Evolutionary conservation across 1,140 invertebrate genomes (phyloP).

Genomic region (Penaeus indicus): DNA sequence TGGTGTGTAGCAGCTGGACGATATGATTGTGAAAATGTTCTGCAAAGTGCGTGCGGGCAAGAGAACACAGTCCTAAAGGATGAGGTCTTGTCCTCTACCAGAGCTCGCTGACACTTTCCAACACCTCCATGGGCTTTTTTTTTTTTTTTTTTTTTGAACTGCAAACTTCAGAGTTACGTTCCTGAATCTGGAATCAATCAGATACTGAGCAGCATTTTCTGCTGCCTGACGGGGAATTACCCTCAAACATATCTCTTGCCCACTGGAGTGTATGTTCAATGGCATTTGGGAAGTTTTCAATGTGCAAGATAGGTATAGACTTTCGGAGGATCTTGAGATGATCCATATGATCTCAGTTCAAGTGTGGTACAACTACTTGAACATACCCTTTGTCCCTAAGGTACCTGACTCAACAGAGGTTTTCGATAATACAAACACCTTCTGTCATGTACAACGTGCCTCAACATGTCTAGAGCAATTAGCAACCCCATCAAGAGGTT

Average conservation of each 20-base stretch:
- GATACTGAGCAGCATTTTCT: conserved; percentile 91
- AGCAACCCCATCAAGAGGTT: conserved; percentile 90
- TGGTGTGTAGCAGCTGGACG: conserved; percentile 95
- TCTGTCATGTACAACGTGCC: conserved; percentile 77
- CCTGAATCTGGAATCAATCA: conserved; percentile 79
- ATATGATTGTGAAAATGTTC: conserved; percentile 97
- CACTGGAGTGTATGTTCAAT: conserved; percentile 99
- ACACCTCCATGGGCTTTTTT: conserved; percentile 90
- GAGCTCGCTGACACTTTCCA: conserved; percentile 88
- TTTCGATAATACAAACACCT: conserved; percentile 98
- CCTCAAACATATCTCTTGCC: conserved; percentile 97
- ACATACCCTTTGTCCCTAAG: conserved; percentile 98
- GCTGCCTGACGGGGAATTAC: conserved; percentile 91
- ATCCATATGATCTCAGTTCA: conserved; percentile 98
- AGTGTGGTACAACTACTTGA: conserved; percentile 90
- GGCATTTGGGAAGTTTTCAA: conserved; percentile 99
- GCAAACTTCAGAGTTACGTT: conserved; percentile 87
- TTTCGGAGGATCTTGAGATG: conserved; percentile 98
- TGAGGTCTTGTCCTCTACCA: conserved; percentile 89
- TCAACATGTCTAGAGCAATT: conserved; percentile 98
- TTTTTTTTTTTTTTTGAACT: no score
- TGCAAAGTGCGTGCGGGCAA: conserved; percentile 94
- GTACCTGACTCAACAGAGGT: conserved; percentile 96
- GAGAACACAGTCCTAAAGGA: conserved; percentile 87
- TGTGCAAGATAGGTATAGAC: conserved; percentile 98